Conservation (phyloP, 2,797 vertebrate species). For the Apogon talboti region DNA sequence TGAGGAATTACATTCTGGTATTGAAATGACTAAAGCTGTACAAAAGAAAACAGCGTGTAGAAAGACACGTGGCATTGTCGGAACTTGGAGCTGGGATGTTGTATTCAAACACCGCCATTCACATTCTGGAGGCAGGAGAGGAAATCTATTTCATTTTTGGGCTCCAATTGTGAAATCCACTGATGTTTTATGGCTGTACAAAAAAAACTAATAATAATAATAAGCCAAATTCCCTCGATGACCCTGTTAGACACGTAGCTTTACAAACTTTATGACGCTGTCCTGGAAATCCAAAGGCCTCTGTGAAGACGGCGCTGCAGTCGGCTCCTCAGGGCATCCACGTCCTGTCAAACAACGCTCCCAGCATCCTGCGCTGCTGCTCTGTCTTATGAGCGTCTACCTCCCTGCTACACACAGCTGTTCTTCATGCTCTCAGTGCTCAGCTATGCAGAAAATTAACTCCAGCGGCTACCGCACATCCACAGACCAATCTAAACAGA, state of each 20-base stretch:
- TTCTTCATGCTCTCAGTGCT: constrained; percentile 73
- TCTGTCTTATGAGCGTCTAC: constrained; percentile 38
- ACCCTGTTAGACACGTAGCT: constrained; percentile 33
- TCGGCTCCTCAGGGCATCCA: constrained; percentile 38
- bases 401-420: constrained; percentile 43
- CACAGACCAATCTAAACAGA: constrained; percentile 49
- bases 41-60: no score
- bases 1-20: no score
- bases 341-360: constrained; percentile 39
- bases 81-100: no score
- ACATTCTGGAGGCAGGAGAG: neutral
- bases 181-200: constrained; percentile 19
- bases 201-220: neutral
- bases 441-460: constrained; percentile 85
- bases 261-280: constrained; percentile 9
- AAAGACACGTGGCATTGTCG: no score
- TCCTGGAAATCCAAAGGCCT: constrained; percentile 30
- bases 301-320: constrained; percentile 32
- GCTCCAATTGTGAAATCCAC: neutral
- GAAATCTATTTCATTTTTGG: neutral
- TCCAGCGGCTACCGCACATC: constrained; percentile 58
- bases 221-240: constrained; percentile 12
- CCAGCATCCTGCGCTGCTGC: constrained; percentile 48
- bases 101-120: neutral
- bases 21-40: no score